Evolutionary conservation across 1,140 invertebrate genomes (phyloP), one percentile per base, ranked within the genome.

Genomic region (Coenobita brevimanus): DNA sequence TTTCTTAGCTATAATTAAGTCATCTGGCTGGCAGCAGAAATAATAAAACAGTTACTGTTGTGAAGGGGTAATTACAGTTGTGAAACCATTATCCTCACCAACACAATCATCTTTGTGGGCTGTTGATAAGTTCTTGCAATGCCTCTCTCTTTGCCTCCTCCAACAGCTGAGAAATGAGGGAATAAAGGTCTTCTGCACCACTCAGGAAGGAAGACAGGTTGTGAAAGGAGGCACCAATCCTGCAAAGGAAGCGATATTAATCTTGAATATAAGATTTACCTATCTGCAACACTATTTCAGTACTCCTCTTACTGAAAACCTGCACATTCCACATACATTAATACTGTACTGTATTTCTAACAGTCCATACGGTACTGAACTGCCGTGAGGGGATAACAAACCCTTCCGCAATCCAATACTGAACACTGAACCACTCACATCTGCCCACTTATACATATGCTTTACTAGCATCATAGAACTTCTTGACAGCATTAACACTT

Each of bases 131-230:
- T 24, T 81, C 78, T 10, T 81, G 57, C 38, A 81, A 60, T 4
- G 57, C 43, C 36, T 81, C 78, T n/a, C 54, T 81, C 17, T 64
- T 57, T 41, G 33, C 78, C 43, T 81, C 78, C 57, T 81, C 54
- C 33, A 64, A 1, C 33, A 81, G 78, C 36, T 81, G 78, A 17
- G 15, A 64, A 13, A 81, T 62, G n/a, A 81, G 57, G 15, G 57
- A 57, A 24, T 81, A 60, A 38, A 81, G 38, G 36, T 13, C 24
- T 2, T 81, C 78, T 0, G 13, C 43, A 15, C 78, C 78, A 81
- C 43, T 36, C 27, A 81, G 57, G 57, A 81, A 81, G 0, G 54
- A 21, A 21, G 30, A 10, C 57, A 81, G 57, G 43, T 81, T 81
- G 54, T 81, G 78, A 6, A 81, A 2, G 27, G 78, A 64, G 2